phyloP scores from a whole-genome alignment of 2,113 vertebrate species.

The Urocolius indicus region DNA sequence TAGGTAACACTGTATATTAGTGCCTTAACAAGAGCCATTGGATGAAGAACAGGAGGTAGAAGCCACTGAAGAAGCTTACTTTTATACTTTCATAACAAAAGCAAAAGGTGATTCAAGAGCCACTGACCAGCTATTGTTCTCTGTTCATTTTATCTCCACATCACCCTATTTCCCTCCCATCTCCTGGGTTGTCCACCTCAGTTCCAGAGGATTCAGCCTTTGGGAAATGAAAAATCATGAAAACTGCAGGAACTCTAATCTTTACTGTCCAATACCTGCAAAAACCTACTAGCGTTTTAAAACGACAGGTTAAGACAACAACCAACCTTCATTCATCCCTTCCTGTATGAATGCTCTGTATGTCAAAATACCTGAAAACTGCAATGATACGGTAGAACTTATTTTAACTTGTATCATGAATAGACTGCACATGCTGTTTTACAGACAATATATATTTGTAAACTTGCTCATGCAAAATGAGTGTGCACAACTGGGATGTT shows the following conservation, averaged over 20 bases:
- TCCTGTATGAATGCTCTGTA: slow-evolving; percentile 46
- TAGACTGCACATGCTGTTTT: slow-evolving; percentile 82
- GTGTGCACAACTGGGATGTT: slow-evolving; percentile 73
- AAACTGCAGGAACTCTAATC: not conserved
- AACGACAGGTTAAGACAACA: slow-evolving; percentile 61
- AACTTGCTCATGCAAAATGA: slow-evolving; percentile 84
- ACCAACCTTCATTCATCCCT: slow-evolving; percentile 10
- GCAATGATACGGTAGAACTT: slow-evolving; percentile 71
- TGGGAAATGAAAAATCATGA: not conserved
- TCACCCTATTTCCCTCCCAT: not conserved
- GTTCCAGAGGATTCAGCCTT: not conserved
- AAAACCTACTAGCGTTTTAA: not conserved
- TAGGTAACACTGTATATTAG: not conserved
- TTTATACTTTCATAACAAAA: not conserved
- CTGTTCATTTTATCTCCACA: not conserved
- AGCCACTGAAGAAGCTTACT: not conserved
- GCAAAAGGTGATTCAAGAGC: not conserved
- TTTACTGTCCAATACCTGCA: not conserved
- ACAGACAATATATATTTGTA: slow-evolving; percentile 83
- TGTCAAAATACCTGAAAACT: slow-evolving; percentile 74
- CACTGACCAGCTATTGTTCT: not conserved
- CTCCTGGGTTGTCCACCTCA: not conserved
- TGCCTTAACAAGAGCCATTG: not conserved
- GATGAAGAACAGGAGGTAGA: not conserved
- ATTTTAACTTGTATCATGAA: slow-evolving; percentile 76